These are phyloP conservation scores for Sesia bembeciformis DNA, from an alignment of 2,888 invertebrate species.

Conservation along the genomic window DNA sequence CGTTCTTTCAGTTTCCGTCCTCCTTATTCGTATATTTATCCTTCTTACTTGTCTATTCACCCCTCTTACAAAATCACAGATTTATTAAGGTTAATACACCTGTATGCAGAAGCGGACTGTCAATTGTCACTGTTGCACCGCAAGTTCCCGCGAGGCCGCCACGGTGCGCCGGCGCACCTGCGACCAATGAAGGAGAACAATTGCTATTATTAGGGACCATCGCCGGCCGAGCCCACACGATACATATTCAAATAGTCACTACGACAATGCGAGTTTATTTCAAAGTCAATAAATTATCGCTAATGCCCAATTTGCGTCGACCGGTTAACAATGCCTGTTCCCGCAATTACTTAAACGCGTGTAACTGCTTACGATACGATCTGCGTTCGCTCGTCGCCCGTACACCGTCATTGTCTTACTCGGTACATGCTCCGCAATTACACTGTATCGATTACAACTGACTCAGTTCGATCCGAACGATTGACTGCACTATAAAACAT, in stretches of 20 bases:
- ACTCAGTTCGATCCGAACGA: constrained; percentile 55
- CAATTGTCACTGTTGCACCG: constrained; percentile 10
- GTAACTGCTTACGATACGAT: constrained; percentile 69
- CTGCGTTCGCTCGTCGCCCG: constrained; percentile 27
- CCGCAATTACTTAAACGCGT: constrained; percentile 74
- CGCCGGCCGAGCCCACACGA: constrained; percentile 50
- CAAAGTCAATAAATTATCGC: constrained; percentile 70
- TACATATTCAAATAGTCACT: constrained; percentile 65
- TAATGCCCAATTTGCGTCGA: constrained; percentile 73
- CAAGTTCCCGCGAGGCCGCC: constrained; percentile 16
- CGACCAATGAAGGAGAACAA: constrained; percentile 65
- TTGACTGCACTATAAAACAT: constrained; percentile 60
- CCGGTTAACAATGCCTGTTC: constrained; percentile 69
- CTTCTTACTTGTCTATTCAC: too few species aligned
- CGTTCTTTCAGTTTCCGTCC: too few species aligned
- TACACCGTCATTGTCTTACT: constrained; percentile 55
- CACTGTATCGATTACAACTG: constrained; percentile 65
- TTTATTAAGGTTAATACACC: too few species aligned
- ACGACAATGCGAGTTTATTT: constrained; percentile 65
- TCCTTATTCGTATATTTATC: too few species aligned
- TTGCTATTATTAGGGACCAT: constrained; percentile 65
- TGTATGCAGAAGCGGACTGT: constrained; percentile 5
- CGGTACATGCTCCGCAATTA: constrained; percentile 65
- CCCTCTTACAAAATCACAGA: too few species aligned
- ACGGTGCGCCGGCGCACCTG: constrained; percentile 46